Evolutionary conservation across 2,113 vertebrate genomes (phyloP).

Genomic region (Peromyscus polionotus): DNA sequence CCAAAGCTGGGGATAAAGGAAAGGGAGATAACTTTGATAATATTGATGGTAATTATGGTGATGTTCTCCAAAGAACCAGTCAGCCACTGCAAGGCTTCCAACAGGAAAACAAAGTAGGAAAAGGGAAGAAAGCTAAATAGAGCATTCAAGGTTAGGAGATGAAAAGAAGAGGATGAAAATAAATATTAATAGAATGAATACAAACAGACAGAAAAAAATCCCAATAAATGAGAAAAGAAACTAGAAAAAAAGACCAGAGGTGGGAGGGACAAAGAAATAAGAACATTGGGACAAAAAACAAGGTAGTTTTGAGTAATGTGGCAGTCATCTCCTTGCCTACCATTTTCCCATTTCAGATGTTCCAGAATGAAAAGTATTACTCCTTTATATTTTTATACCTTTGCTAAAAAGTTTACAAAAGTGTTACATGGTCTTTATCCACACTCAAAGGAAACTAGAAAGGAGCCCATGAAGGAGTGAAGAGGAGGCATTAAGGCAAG

Average conservation of each 20-base stretch:
- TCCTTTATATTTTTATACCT: slow-evolving; percentile 36
- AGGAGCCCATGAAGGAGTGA: not conserved
- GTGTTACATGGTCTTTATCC: not conserved
- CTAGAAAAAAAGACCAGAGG: not conserved
- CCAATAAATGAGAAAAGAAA: slow-evolving; percentile 9
- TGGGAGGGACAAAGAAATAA: not conserved
- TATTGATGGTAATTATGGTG: not conserved
- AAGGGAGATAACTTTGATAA: not conserved
- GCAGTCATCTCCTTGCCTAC: not conserved
- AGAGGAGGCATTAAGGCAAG: not conserved
- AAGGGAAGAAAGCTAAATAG: not conserved
- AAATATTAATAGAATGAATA: not conserved
- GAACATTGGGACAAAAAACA: not conserved
- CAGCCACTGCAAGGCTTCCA: not conserved
- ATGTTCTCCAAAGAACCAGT: not conserved
- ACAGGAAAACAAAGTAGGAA: not conserved
- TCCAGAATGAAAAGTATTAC: not conserved
- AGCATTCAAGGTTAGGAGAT: not conserved
- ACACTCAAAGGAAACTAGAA: not conserved
- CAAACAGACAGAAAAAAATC: not conserved
- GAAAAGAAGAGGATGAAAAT: not conserved
- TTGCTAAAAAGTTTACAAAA: slow-evolving; percentile 55
- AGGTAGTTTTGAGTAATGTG: slow-evolving; percentile 21
- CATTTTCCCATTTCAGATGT: not conserved
- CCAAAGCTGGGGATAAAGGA: not conserved